Evolutionary conservation across 2,797 vertebrate species (phyloP), one percentile per base, ranked within the genome.

Genomic region (Manis pentadactyla): DNA sequence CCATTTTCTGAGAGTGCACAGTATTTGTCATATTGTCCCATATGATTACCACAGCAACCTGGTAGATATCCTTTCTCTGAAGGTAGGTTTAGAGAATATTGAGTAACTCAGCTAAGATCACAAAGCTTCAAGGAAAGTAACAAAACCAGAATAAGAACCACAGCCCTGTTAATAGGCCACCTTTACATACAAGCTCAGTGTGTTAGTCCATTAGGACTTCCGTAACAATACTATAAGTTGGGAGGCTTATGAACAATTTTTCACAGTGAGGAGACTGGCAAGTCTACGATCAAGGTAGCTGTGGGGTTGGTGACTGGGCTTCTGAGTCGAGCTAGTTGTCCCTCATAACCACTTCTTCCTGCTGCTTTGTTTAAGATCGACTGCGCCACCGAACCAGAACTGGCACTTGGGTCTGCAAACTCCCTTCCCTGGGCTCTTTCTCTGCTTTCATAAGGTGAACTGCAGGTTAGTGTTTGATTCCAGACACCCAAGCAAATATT

Each of bases 361-460:
- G 2, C 7, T 68, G 34, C 23, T 23, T 82, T 61, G 18, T 23
- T 59, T 42, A 61, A 75, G 37, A 29, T 27, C 2, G 31, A 1
- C 1, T 2, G 9, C 1, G 21, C 53, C 29, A n/a, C 29, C 27
- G 9, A 87, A 27, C 37, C 25, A 34, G 73, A 34, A 18, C 17
- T 0, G 1, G 4, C n/a, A 9, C 13, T 37, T 7, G 18, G 34
- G 21, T 55, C 29, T 18, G 4, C 71, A 12, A 46, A 11, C 1
- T 27, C 23, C 11, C 42, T 66, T 29, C 23, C 31, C 12, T 51
- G 51, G 18, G 31, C 2, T 71, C 4, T 87, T 68, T 31, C 79
- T 61, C 53, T 63, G 6, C 84, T 81, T 92, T 74, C 42, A 87
- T 19, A 23, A 55, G 31, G 29, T 63, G 46, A 46, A 46, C 46